phyloP scores from a whole-genome alignment of 2,113 vertebrate genomes.

The Physeter macrocephalus region DNA sequence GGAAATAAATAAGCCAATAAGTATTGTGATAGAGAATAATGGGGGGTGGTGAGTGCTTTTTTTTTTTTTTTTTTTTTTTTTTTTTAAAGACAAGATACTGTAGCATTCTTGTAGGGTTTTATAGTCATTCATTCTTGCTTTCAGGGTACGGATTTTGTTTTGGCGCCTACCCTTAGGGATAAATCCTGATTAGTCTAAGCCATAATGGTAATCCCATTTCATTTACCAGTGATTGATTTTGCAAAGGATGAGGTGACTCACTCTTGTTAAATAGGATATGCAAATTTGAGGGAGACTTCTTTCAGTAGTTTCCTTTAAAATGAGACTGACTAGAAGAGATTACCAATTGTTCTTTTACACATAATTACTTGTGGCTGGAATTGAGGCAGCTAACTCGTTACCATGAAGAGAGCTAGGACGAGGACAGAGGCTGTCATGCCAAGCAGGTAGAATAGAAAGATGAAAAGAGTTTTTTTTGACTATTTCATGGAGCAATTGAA shows the following conservation, averaged over 20 bases:
- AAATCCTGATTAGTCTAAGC: not conserved
- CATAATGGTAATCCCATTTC: not conserved
- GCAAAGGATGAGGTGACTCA: not conserved
- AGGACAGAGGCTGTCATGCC: not conserved
- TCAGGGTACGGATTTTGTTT: not conserved
- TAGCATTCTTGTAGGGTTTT: not conserved
- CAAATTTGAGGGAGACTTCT: not conserved
- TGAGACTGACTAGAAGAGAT: not conserved
- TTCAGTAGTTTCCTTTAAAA: not conserved
- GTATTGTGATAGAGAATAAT: not conserved
- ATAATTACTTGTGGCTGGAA: not conserved
- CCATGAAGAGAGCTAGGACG: not conserved
- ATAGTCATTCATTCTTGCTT: slow-evolving; percentile 2
- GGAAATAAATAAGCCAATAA: not conserved
- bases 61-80: not conserved
- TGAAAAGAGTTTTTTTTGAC: not conserved
- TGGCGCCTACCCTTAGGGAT: not conserved
- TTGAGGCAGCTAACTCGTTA: not conserved
- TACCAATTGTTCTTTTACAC: not conserved
- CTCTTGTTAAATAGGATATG: not conserved
- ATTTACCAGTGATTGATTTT: not conserved
- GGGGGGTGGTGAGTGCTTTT: not conserved
- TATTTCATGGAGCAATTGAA: not conserved
- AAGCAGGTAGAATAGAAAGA: not conserved
- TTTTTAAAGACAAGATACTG: not conserved